Base-by-base conservation (phyloP, 1,140 invertebrate species). In the Melipona quadrifasciata region DNA sequence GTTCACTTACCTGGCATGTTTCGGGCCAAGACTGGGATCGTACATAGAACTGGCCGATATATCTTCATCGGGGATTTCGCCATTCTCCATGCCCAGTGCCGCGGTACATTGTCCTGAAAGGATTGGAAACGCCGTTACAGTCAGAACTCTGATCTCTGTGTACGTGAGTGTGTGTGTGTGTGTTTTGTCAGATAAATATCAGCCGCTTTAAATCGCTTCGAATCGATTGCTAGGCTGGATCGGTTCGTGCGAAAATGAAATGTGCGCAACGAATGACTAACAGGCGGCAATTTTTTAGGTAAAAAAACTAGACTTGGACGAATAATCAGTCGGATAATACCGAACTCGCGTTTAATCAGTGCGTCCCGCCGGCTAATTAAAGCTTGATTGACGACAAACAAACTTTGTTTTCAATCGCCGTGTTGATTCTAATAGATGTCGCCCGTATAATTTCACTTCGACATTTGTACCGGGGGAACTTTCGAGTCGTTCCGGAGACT, bases 11-110 rank as follows among this genome's bases (percentile, higher is more conserved):
- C 96, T 95, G 88, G 95, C 96, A 92, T 96, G 95, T 87, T 95
- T 95, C 24, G 96, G 96, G 51, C 96, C 96, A 73, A 96, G 96
- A 65, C 95, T 95, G 24, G 94, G 93, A 91, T 96, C 95, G 89
- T 96, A 96, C 84, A 96, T 95, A 65, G 96, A 96, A 88, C 95
- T 96, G 74, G 96, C 96, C 58, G 95, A 94, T 84, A 96, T 96
- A 88, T 95, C 95, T 87, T 95, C 92, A 91, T 96, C 95, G 65
- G 94, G 94, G 86, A 96, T 96, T 84, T 94, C 94, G 81, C 96
- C 96, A 81, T 93, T 95, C 93, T 96, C 95, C 96, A 96, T 96
- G 76, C 96, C 96, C 86, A 97, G 92, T 21, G 96, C 92, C 34
- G 91, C 90, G 76, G 90, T 93, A 89, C 96, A 96, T 94, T 95